Conservation (phyloP, 2,797 vertebrate species). For the Garrulus glandarius region DNA sequence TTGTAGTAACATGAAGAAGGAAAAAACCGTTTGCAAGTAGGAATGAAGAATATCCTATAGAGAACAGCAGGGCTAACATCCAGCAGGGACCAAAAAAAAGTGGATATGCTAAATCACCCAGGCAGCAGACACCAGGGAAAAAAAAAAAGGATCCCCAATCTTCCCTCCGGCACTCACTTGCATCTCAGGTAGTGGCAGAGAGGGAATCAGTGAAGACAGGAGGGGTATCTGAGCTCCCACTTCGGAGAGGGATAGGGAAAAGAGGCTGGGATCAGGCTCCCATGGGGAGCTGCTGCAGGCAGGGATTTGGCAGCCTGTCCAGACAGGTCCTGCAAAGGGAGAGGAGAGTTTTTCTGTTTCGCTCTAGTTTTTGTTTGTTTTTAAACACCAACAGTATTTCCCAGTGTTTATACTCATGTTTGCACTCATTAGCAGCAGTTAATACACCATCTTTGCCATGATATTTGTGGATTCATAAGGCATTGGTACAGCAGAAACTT, state of each 20-base stretch:
- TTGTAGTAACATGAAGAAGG: not conserved
- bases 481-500: not conserved
- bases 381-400: slow-evolving; percentile 9
- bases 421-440: slow-evolving; percentile 1
- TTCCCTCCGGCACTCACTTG: not conserved
- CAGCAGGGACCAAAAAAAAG: not conserved
- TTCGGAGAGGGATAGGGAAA: rapidly evolving
- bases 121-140: not conserved
- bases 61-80: not conserved
- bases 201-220: not conserved
- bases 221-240: not conserved
- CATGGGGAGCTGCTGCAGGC: not conserved
- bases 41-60: not conserved
- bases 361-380: not conserved
- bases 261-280: not conserved
- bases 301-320: not conserved
- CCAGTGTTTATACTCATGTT: not conserved
- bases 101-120: not conserved
- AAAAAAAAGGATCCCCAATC: rapidly evolving
- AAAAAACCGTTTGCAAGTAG: not conserved
- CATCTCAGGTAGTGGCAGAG: not conserved
- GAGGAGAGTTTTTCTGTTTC: not conserved
- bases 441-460: not conserved
- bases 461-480: not conserved
- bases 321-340: not conserved